phyloP scores from a whole-genome alignment of 2,113 vertebrate species.

The Sminthopsis crassicaudata region DNA sequence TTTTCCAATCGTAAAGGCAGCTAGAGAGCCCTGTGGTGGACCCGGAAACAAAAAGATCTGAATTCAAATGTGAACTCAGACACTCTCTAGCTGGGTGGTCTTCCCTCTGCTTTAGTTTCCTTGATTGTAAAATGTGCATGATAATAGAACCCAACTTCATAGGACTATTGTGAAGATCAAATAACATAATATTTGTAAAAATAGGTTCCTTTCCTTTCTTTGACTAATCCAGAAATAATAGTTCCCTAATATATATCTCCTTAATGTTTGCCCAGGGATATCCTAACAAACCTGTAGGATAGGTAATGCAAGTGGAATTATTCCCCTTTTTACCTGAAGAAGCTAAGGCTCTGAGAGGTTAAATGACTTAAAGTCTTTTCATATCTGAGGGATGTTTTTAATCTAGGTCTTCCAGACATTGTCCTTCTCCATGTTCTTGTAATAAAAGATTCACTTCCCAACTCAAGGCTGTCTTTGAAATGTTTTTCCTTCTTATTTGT shows the following conservation, averaged over 20 bases:
- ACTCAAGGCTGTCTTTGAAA: not conserved
- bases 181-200: not conserved
- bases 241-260: not conserved
- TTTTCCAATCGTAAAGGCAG: conserved; percentile 4
- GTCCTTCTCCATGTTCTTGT: not conserved
- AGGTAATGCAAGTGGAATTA: not conserved
- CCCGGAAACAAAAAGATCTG: not conserved
- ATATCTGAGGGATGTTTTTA: not conserved
- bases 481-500: not conserved
- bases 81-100: not conserved
- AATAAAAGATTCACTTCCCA: not conserved
- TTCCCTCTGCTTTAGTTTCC: not conserved
- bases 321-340: not conserved
- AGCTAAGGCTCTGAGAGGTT: not conserved
- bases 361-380: not conserved
- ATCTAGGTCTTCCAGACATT: not conserved
- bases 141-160: not conserved
- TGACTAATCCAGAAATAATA: not conserved
- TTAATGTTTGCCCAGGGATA: not conserved
- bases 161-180: not conserved
- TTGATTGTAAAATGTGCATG: not conserved
- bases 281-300: not conserved
- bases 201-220: not conserved
- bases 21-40: not conserved
- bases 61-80: not conserved